phyloP scores from a whole-genome alignment of 92 coral and sea anemone genomes.

The Bergia sp. region DNA sequence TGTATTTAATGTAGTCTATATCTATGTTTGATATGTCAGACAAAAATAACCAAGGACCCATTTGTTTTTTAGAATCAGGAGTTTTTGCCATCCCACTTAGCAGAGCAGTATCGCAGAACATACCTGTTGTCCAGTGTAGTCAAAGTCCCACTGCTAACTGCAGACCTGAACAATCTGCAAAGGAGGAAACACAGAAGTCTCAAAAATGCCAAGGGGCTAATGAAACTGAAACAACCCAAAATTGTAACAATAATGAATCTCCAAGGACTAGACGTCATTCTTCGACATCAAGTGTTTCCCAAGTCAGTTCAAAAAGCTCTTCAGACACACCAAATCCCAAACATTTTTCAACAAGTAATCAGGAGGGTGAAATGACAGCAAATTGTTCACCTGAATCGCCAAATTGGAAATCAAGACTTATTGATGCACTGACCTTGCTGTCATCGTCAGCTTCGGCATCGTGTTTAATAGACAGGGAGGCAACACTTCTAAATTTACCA shows the following conservation, averaged over 20 bases:
- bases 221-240: slow-evolving; percentile 50
- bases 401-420: slow-evolving; percentile 88
- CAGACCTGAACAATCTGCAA: slow-evolving; percentile 34
- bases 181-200: slow-evolving; percentile 33
- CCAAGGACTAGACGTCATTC: slow-evolving; percentile 76
- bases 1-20: too few species aligned
- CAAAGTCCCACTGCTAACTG: not conserved
- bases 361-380: slow-evolving; percentile 38
- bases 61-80: slow-evolving; percentile 70
- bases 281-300: slow-evolving; percentile 73
- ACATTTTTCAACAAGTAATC: slow-evolving; percentile 36
- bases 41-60: too few species aligned
- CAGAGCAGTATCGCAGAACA: slow-evolving; percentile 72
- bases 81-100: slow-evolving; percentile 88
- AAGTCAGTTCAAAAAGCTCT: slow-evolving; percentile 61
- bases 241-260: slow-evolving; percentile 53
- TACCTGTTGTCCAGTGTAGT: slow-evolving; percentile 28
- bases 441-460: slow-evolving; percentile 97
- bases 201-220: slow-evolving; percentile 41
- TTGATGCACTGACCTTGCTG: slow-evolving; percentile 90
- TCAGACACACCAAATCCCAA: slow-evolving; percentile 51
- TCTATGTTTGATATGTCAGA: too few species aligned
- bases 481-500: slow-evolving; percentile 66
- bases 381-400: slow-evolving; percentile 72
- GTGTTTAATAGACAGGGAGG: slow-evolving; percentile 84